Percentiles rank a stretch among this genome's conserved stretches.
These are phyloP conservation scores for Trissonchulus latispiculum DNA, from an alignment of 2,888 invertebrate genomes.

Conservation along the genomic window DNA sequence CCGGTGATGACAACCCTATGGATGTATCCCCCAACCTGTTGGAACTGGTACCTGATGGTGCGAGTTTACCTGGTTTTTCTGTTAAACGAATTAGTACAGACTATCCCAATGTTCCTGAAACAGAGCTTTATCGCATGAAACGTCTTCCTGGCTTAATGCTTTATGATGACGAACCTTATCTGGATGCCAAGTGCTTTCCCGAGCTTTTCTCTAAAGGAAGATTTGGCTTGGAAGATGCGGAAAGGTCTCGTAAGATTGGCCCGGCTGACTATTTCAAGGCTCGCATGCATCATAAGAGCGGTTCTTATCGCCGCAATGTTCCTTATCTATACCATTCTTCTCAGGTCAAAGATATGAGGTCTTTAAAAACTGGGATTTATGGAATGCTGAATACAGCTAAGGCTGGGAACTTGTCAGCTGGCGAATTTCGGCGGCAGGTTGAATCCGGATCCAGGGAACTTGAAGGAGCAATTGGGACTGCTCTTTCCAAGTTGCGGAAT, in stretches of 20 bases:
- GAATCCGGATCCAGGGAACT: neutral
- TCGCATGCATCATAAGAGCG: neutral
- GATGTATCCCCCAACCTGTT: neutral
- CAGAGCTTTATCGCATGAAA: neutral
- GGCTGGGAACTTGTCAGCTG: neutral
- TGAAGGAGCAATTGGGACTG: neutral
- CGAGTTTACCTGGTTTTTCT: neutral
- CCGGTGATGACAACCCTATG: too few species aligned
- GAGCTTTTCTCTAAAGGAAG: slow-evolving; percentile 3
- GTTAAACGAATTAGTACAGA: neutral
- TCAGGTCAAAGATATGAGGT: neutral
- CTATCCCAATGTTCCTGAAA: neutral
- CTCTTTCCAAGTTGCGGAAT: neutral
- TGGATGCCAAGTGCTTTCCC: neutral
- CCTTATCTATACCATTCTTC: neutral
- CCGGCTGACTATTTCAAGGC: neutral
- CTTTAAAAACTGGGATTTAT: neutral
- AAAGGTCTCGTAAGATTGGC: neutral
- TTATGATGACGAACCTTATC: neutral
- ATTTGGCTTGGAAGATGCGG: neutral
- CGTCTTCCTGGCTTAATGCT: neutral
- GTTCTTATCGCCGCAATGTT: neutral
- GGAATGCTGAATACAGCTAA: neutral
- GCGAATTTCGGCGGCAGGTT: neutral
- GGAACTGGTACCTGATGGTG: neutral